A percentile compares a stretch with the other conserved stretches of the same genome.
Evolutionary conservation across 2,797 vertebrate species (phyloP).

Genomic region (Nasua narica): DNA sequence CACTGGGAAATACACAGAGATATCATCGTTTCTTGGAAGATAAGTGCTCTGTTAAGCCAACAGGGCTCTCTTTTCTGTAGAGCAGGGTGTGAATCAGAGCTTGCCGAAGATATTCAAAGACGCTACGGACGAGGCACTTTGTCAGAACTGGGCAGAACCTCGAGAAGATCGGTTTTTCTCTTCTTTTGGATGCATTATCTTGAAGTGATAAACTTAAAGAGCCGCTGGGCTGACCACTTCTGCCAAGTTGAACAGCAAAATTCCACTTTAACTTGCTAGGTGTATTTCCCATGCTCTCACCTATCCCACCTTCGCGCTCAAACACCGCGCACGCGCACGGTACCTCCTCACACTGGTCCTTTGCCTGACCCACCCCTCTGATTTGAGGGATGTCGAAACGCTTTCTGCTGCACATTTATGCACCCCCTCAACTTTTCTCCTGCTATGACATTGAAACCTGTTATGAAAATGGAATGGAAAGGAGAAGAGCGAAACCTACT

Average conservation of each 20-base stretch:
- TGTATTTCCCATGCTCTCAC: neutral
- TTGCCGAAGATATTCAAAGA: neutral
- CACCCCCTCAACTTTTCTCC: neutral
- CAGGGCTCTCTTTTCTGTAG: neutral
- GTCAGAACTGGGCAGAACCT: neutral
- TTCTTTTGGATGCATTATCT: neutral
- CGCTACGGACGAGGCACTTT: neutral
- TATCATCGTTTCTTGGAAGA: neutral
- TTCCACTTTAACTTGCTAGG: neutral
- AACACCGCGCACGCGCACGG: neutral
- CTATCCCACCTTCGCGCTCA: no score
- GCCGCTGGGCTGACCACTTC: neutral
- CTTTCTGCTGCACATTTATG: neutral
- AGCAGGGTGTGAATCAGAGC: neutral
- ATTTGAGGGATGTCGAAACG: neutral
- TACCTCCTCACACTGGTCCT: neutral
- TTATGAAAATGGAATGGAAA: neutral
- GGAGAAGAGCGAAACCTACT: neutral
- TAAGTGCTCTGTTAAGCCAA: slow-evolving; percentile 18
- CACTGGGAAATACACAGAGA: slow-evolving; percentile 27
- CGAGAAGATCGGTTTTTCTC: neutral
- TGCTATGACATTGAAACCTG: neutral
- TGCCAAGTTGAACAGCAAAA: neutral
- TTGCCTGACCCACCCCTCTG: neutral
- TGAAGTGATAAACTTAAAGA: neutral